phyloP scores from a whole-genome alignment of 2,113 vertebrate genomes.

The Rhineura floridana region DNA sequence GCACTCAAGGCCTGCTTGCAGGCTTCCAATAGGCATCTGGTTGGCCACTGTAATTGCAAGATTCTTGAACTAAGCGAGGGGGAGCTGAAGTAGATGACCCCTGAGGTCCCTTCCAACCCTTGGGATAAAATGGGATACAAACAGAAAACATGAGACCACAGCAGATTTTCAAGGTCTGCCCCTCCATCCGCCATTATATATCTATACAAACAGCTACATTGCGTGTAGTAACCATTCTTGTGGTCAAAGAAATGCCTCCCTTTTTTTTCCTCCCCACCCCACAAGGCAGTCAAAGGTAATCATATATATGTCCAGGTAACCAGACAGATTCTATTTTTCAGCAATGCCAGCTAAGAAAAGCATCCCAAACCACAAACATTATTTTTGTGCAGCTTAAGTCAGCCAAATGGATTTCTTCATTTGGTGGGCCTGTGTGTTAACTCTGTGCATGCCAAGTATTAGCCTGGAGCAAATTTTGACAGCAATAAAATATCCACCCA shows the following conservation, averaged over 20 bases:
- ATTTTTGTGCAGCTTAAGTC: constrained; percentile 63
- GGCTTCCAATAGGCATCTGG: too few relatives aligned
- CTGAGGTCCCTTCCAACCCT: not conserved
- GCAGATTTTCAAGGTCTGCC: not conserved
- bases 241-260: constrained; percentile 40
- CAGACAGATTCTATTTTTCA: constrained; percentile 65
- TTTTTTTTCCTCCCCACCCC: constrained; percentile 63
- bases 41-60: too few relatives aligned
- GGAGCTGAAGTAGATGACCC: too few relatives aligned
- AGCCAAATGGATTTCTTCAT: constrained; percentile 57
- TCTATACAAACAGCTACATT: not conserved
- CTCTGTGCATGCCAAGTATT: constrained; percentile 62
- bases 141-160: too few relatives aligned
- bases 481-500: constrained; percentile 17
- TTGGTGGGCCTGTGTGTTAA: constrained; percentile 70
- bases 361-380: constrained; percentile 67
- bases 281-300: constrained; percentile 67
- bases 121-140: not conserved
- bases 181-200: not conserved
- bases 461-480: constrained; percentile 59
- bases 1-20: too few relatives aligned
- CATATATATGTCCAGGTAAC: constrained; percentile 67
- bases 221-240: constrained; percentile 41
- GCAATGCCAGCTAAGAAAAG: constrained; percentile 57
- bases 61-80: too few relatives aligned